Evolutionary conservation across 2,888 invertebrate genomes (phyloP), one percentile per base, ranked within the genome.

Genomic region (Parasteatoda lunata): DNA sequence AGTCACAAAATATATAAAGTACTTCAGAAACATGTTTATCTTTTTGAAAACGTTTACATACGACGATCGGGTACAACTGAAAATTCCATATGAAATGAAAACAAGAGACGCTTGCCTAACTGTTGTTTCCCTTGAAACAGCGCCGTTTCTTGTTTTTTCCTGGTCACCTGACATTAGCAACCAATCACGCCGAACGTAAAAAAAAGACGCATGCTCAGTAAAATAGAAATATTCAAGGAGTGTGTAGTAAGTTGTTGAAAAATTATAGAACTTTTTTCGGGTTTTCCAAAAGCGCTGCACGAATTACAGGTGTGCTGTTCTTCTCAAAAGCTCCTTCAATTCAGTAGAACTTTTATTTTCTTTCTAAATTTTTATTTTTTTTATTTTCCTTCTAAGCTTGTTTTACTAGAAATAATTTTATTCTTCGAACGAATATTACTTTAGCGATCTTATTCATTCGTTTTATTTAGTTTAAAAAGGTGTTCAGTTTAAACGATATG

Each of bases 91-190:
- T n/a, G 7, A 30, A 59, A 59, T 59, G 59, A 59, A 59, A 59
- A 59, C 59, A 59, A 59, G 59, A n/a, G 11, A 13, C 9, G 11
- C n/a, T 13, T 59, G n/a, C 59, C 59, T 30, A 30, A 30, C 30
- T 30, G 30, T 30, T 30, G 30, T 30, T 30, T 30, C 30, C 30
- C 30, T 59, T 59, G 59, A 59, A 59, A 59, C 59, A 59, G 59
- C 59, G 59, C 59, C 59, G 59, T 59, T n/a, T 59, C 59, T 59
- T 59, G 59, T 59, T 59, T 59, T 59, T 59, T 59, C 59, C 59
- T 59, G 11, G 59, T 59, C 59, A 59, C 59, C 59, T 59, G 59
- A 59, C 59, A 13, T 59, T 4, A 13, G 4, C 4, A n/a, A 59
- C 59, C 59, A 59, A 59, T 59, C 59, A 59, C 8, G 0, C 4